Evolutionary conservation across 2,888 invertebrate genomes (phyloP).

Genomic region (Furcula furcula): DNA sequence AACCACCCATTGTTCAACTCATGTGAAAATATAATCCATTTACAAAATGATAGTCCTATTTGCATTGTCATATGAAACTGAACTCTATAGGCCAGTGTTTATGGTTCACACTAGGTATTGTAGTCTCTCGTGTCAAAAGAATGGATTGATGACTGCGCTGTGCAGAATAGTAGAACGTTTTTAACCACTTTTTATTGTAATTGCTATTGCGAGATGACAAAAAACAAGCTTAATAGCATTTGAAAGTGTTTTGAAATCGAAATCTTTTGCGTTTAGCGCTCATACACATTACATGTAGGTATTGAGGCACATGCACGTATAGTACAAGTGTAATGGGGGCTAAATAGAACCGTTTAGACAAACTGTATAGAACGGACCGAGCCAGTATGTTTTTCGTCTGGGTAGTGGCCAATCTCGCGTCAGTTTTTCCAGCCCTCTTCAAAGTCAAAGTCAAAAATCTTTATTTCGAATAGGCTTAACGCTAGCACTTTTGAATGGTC

Average conservation of each 20-base stretch:
- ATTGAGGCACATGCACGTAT: no score
- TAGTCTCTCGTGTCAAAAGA: constrained; percentile 21
- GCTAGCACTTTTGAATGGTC: no score
- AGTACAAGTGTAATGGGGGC: no score
- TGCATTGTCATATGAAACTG: not conserved
- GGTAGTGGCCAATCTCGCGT: no score
- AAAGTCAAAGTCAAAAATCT: no score
- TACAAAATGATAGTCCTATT: not conserved
- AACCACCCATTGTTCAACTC: not conserved
- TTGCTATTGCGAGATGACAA: constrained; percentile 8
- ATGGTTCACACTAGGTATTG: constrained; percentile 15
- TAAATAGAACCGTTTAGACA: no score
- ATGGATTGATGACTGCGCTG: constrained; percentile 15
- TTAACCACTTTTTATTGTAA: constrained; percentile 14
- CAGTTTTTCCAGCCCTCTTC: no score
- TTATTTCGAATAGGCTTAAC: no score
- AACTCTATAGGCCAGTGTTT: not conserved
- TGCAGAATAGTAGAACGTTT: constrained; percentile 17
- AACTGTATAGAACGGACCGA: no score
- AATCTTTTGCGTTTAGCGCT: not conserved
- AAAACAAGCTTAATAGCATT: constrained; percentile 8
- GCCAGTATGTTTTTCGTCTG: no score
- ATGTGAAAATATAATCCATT: not conserved
- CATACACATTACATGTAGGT: no score
- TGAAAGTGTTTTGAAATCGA: constrained; percentile 1